Percentiles rank a stretch among this genome's conserved stretches.
These are phyloP conservation scores for Xanthorhoe designata DNA, from an alignment of 2,888 invertebrate species.

Conservation along the genomic window DNA sequence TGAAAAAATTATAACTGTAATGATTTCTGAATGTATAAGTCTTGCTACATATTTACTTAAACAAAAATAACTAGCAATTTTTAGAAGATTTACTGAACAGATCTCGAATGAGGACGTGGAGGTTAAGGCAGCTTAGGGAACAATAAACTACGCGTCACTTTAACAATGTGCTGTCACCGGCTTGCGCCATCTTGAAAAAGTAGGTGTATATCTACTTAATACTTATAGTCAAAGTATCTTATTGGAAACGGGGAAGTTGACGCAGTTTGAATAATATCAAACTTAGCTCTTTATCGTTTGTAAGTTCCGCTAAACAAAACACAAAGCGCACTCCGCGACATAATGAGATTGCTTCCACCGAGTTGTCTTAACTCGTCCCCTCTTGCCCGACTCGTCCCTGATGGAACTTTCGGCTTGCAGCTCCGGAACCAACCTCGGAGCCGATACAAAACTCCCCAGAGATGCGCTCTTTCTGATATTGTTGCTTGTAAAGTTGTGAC, in stretches of 20 bases:
- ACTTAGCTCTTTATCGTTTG: conserved; percentile 33
- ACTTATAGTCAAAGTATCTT: conserved; percentile 2
- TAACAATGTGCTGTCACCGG: background rate
- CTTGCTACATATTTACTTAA: background rate
- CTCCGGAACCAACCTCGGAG: background rate
- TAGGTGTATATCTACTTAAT: background rate
- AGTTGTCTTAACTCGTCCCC: conserved; percentile 3
- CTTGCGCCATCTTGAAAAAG: background rate
- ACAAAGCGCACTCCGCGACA: conserved; percentile 20
- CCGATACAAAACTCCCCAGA: conserved; percentile 7
- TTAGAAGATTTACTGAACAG: background rate
- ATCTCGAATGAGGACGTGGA: background rate
- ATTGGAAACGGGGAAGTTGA: conserved; percentile 12
- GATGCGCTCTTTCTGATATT: conserved; percentile 6
- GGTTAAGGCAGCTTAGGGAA: background rate
- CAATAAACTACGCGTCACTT: conserved; percentile 1
- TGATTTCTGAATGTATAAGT: too few species aligned
- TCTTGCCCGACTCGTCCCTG: conserved; percentile 1
- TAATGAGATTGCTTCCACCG: conserved; percentile 25
- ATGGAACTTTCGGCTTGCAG: conserved; percentile 11
- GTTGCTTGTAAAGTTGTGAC: background rate
- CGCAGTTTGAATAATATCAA: conserved; percentile 27
- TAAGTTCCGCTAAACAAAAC: conserved; percentile 29
- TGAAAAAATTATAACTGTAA: too few species aligned
- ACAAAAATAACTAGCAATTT: background rate